Conservation (phyloP, 2,888 invertebrate species). For the Hyposoter didymator region DNA sequence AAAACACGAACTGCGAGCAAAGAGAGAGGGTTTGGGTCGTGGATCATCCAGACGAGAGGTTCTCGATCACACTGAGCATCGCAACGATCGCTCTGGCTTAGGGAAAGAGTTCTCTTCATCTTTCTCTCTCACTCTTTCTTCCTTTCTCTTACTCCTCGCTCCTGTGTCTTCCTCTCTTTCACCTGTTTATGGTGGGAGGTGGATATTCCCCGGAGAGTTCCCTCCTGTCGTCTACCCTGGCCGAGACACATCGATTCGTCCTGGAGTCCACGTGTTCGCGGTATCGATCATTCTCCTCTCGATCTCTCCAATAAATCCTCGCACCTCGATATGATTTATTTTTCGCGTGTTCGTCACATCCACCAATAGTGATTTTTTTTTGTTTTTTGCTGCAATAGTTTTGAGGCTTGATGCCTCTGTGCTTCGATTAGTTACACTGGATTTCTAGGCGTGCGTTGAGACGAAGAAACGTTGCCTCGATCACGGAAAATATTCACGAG, state of each 20-base stretch:
- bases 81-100: constrained; percentile 31
- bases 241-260: constrained; percentile 62
- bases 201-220: constrained; percentile 61
- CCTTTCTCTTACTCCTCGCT: constrained; percentile 7
- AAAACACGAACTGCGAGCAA: constrained; percentile 45
- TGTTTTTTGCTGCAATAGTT: constrained; percentile 2
- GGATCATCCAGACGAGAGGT: constrained; percentile 41
- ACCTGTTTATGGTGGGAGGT: constrained; percentile 58
- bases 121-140: neutral
- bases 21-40: constrained; percentile 22
- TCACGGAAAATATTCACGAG: constrained; percentile 21
- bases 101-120: constrained; percentile 1
- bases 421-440: constrained; percentile 34
- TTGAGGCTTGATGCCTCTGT: constrained; percentile 38
- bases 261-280: constrained; percentile 64
- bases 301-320: constrained; percentile 1
- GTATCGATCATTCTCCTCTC: constrained; percentile 20
- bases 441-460: neutral
- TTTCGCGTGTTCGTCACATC: constrained; percentile 42
- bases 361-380: constrained; percentile 13
- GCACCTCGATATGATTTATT: constrained; percentile 11
- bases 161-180: constrained; percentile 33
- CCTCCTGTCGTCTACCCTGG: constrained; percentile 53
- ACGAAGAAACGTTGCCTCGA: constrained; percentile 51
- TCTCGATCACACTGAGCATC: constrained; percentile 33